Percentiles rank a stretch among this genome's conserved stretches.
Evolutionary conservation across 2,888 invertebrate genomes (phyloP).

Genomic region (Sicus ferrugineus): DNA sequence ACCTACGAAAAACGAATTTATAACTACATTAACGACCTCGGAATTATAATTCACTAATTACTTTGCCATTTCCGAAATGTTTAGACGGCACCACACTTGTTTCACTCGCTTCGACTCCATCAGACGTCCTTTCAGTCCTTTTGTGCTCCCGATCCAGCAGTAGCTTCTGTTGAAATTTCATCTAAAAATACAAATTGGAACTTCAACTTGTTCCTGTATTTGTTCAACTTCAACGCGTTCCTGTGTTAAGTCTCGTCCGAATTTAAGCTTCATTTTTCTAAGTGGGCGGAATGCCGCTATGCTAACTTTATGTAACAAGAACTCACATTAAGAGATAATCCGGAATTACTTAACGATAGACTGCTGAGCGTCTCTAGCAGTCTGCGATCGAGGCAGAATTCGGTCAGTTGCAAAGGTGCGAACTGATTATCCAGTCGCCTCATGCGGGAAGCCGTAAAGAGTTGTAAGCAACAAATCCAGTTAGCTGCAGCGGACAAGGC

Average conservation of each 20-base stretch:
- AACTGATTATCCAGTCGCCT: conserved; percentile 35
- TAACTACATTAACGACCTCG: background rate
- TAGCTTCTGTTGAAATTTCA: conserved; percentile 83
- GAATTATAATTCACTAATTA: conserved; percentile 30
- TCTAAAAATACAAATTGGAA: conserved; percentile 67
- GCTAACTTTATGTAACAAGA: background rate
- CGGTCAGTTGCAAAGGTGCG: conserved; percentile 66
- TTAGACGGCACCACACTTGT: conserved; percentile 38
- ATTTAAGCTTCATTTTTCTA: background rate
- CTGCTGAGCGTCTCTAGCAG: conserved; percentile 65
- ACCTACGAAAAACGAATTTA: conserved; percentile 66
- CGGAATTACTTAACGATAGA: conserved; percentile 54
- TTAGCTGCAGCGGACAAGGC: too few relatives aligned
- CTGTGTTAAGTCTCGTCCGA: background rate
- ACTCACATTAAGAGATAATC: conserved; percentile 54
- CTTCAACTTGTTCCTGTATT: background rate
- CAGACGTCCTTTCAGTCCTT: conserved; percentile 72
- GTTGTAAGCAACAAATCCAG: too few relatives aligned
- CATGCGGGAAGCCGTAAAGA: too few relatives aligned
- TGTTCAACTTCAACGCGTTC: too few relatives aligned
- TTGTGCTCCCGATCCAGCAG: conserved; percentile 82
- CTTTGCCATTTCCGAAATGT: conserved; percentile 59
- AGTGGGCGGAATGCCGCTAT: background rate
- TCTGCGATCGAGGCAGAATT: conserved; percentile 70
- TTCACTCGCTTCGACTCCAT: conserved; percentile 20